Evolutionary conservation across 1,140 invertebrate genomes (phyloP), one percentile per base, ranked within the genome.

Genomic region (Steinernema feltiae): DNA sequence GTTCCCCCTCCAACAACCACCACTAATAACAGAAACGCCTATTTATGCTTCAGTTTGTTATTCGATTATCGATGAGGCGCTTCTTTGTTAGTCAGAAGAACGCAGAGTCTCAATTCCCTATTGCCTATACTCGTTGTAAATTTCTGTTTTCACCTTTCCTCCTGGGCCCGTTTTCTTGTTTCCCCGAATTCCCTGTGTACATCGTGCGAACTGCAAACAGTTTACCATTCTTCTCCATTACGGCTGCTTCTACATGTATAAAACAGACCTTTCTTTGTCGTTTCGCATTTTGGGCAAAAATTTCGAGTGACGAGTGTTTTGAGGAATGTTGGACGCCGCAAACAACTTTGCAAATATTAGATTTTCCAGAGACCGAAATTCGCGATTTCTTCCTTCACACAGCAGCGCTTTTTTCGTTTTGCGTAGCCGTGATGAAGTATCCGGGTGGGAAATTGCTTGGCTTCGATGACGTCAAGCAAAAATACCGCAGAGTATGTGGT

Each of bases 11-110:
- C 35, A 27, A 63, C 3, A 63, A 7, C 24, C 7, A 63, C 53
- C 53, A 63, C 53, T 63, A 27, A 63, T 15, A 63, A 63, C 53
- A 21, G 53, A 21, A 63, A 63, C 35, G 35, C 35, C 35, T 63
- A 63, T 63, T 7, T 17, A 63, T 63, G 53, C 53, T 63, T 63
- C 53, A 63, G 53, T 63, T 63, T 63, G 15, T 63, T 63, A 27
- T 63, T 63, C 53, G 3, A 63, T 15, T 63, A 63, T 63, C 12
- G 7, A n/a, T 12, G 53, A 27, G 12, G 24, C 53, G 53, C 2
- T 63, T 63, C 53, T 63, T 63, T 27, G 53, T 27, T 63, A 63
- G 53, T 63, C 53, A 63, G 53, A 27, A 63, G 53, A 27, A 63
- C 53, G 53, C n/a, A n/a, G n/a, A n/a, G n/a, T n/a, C n/a, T n/a